A percentile compares a stretch with the other conserved stretches of the same genome.
Conservation (phyloP, 1,140 invertebrate genomes). For the Sweltsa coloradensis region DNA sequence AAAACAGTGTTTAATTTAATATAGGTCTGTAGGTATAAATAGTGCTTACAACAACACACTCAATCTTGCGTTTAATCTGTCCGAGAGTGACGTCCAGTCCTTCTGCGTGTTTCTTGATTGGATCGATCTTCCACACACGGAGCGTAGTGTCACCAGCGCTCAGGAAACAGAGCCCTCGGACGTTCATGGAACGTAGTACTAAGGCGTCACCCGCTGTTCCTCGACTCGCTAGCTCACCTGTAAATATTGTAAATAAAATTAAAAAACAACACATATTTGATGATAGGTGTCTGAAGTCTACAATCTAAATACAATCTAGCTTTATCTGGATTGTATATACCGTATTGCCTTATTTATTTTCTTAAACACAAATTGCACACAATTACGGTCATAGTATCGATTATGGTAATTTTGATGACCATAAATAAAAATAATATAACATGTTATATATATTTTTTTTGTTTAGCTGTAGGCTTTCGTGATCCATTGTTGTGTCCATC, state of each 20-base stretch:
- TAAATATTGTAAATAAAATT: conserved; percentile 12
- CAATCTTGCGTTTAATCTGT: conserved; percentile 51
- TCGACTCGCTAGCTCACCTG: conserved; percentile 40
- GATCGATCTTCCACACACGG: conserved; percentile 61
- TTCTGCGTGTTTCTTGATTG: conserved; percentile 46
- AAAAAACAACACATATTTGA: conserved; percentile 9
- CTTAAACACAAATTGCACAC: too few species aligned
- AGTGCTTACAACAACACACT: conserved; percentile 42
- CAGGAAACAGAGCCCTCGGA: conserved; percentile 45
- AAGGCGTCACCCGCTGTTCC: conserved; percentile 52
- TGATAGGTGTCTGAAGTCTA: conserved; percentile 3
- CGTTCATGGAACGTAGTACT: conserved; percentile 39
- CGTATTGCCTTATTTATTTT: too few species aligned
- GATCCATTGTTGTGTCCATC: too few species aligned
- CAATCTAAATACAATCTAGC: conserved; percentile 2
- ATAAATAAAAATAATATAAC: too few species aligned
- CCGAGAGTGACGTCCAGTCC: conserved; percentile 57
- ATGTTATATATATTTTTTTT: too few species aligned
- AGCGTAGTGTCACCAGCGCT: conserved; percentile 59
- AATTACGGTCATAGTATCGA: too few species aligned
- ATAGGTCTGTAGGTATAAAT: neutral
- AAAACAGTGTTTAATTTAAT: too few species aligned
- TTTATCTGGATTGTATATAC: too few species aligned
- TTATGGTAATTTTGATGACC: too few species aligned
- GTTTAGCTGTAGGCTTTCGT: too few species aligned